Base-by-base conservation (phyloP, 2,113 vertebrate genomes). In the Maccullochella peelii region DNA sequence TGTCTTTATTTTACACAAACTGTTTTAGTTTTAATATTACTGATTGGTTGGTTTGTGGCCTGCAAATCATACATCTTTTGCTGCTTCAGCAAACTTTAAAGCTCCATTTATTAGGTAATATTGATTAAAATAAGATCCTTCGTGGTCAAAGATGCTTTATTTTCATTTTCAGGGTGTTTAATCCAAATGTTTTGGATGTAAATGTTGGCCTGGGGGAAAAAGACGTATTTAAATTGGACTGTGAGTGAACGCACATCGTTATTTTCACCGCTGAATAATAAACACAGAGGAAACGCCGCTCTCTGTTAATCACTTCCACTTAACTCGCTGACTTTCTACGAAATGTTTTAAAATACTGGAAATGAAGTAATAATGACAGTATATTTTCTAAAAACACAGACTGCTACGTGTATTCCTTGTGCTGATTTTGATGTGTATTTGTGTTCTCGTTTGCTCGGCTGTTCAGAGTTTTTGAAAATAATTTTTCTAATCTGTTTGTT, bases 331-430 rank as follows among this genome's bases (percentile, higher is more conserved):
- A 76, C 63, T 84, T 62, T 83, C 52, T 80, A 69, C 33, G 8
- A 84, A 58, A 86, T 82, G 79, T 86, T 80, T 68, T 6, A 30
- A 75, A 55, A 76, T 76, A 76, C 12, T 92, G 80, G 83, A 77
- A 65, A 83, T 82, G 66, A 83, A 77, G 47, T 58, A 23, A 6
- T 52, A 54, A 74, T 57, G 23, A 81, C 42, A 5, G 18, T 70
- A 81, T 77, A 81, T 81, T 81, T 86, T 86, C 42, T 72, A 66
- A 23, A 63, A 75, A n/a, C 2, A 11, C 49, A 27, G n/a, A 62
- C 57, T 27, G 67, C 40, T 61, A 16, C 59, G 21, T 65, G 65
- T 73, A n/a, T 47, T 47, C n/a, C 9, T 69, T 1, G 40, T 47
- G 42, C 23, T 67, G 1, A 67, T 8, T 47, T 67, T 27, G 18